Evolutionary conservation across 2,797 vertebrate genomes (phyloP).

Genomic region (Schizopygopsis malacanthus): DNA sequence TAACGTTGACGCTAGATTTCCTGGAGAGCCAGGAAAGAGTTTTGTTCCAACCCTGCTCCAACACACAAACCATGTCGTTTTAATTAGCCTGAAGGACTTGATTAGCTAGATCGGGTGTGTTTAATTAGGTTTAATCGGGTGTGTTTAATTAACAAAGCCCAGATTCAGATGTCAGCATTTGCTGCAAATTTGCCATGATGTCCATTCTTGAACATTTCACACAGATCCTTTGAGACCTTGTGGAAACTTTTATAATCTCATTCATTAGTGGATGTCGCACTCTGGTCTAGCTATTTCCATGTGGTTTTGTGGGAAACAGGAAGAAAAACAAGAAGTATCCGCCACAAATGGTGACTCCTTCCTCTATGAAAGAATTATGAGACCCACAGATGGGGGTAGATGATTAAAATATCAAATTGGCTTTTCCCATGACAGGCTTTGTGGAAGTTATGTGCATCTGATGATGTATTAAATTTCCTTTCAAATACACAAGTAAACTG

Average conservation of each 20-base stretch:
- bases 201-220: background rate
- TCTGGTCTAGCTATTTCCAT: constrained; percentile 36
- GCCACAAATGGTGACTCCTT: constrained; percentile 29
- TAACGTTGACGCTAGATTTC: background rate
- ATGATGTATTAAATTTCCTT: background rate
- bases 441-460: background rate
- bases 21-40: too few species aligned
- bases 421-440: background rate
- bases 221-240: constrained; percentile 14
- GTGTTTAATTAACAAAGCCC: background rate
- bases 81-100: too few species aligned
- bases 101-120: too few species aligned
- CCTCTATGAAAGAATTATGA: constrained; percentile 14
- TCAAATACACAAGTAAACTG: background rate
- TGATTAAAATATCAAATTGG: background rate
- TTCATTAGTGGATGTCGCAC: constrained; percentile 3
- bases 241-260: constrained; percentile 27
- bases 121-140: too few species aligned
- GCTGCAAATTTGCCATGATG: background rate
- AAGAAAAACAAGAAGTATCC: constrained; percentile 16
- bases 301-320: constrained; percentile 32
- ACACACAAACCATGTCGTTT: too few species aligned
- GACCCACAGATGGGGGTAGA: background rate
- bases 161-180: background rate
- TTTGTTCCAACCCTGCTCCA: too few species aligned